Base-by-base conservation (phyloP, 2,113 vertebrate species). In the Pteronura brasiliensis region DNA sequence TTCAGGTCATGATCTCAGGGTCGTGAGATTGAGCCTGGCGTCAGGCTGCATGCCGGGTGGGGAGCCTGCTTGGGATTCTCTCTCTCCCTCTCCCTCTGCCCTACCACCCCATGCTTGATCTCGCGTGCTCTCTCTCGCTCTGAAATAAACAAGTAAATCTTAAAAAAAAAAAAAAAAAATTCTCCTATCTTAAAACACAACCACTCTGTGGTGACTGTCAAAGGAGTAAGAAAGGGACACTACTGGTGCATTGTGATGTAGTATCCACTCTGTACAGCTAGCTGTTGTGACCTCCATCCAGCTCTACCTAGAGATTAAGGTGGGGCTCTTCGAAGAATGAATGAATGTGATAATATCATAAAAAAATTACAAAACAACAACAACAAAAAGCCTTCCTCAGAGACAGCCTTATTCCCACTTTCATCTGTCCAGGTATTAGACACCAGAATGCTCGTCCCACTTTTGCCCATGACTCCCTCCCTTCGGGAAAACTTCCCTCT, bases 1-100 rank as follows among this genome's bases (percentile, higher is more conserved):
- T 14, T 65, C 63, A 65, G 63, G 63, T 65, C 29, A 34, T 31
- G 57, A 59, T 25, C 21, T 59, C 57, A 25, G 57, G 13, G 63
- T 34, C 6, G 13, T 31, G 63, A 65, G 63, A 34, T 7, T 34
- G 31, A 67, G 15, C 31, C 31, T 7, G 14, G 14, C 0, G 0
- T 67, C 31, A 18, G 65, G 31, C 65, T 34, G 6, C 65, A n/a
- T 0, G 15, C 31, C 17, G 3, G 15, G 65, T 34, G 31, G 6
- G 31, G 31, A 67, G 65, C 14, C 65, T 67, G 65, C 65, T 67
- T 67, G 31, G 34, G 65, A 67, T 34, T 67, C 65, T 67, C 14
- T 67, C 31, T 67, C 15, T 63, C 61, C 31, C 65, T n/a, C 31
- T 67, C 65, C 65, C 65, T 67, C 31, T 34, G 65, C 31, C 61